These are phyloP conservation scores for Tiliacea aurago DNA, from an alignment of 2,888 invertebrate genomes.

Conservation along the genomic window DNA sequence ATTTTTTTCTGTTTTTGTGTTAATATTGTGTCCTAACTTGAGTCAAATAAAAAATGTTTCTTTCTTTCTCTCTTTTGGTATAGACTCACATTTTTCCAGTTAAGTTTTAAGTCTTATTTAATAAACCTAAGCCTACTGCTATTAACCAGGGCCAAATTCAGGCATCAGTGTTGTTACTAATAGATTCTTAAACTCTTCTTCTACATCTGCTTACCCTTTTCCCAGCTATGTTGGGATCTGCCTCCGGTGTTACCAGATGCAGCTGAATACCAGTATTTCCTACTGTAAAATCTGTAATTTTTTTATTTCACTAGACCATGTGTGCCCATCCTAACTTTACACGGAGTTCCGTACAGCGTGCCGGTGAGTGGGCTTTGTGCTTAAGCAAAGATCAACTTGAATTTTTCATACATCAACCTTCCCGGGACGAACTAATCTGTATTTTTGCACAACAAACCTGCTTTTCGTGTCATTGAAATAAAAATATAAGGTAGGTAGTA, in stretches of 20 bases:
- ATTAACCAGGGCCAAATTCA: neutral
- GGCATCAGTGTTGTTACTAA: too few relatives aligned
- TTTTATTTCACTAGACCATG: slow-evolving; percentile 9
- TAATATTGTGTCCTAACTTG: too few relatives aligned
- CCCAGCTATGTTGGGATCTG: neutral
- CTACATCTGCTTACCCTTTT: neutral
- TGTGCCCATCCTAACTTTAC: slow-evolving; percentile 33
- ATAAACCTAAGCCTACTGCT: neutral
- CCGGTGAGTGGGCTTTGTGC: slow-evolving; percentile 59
- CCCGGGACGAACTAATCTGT: slow-evolving; percentile 44
- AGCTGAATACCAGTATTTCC: neutral
- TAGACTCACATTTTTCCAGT: neutral
- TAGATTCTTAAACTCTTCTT: neutral
- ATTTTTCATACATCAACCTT: slow-evolving; percentile 63
- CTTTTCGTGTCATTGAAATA: slow-evolving; percentile 24
- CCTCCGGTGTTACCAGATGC: neutral
- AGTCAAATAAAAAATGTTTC: too few relatives aligned
- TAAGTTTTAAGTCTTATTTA: neutral
- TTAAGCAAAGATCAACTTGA: slow-evolving; percentile 63
- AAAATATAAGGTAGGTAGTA: neutral
- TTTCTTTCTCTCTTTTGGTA: too few relatives aligned
- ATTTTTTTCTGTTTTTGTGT: too few relatives aligned
- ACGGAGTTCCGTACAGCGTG: slow-evolving; percentile 21
- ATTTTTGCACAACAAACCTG: slow-evolving; percentile 35
- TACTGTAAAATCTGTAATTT: neutral